A percentile compares a stretch with the other conserved stretches of the same genome.
Conservation (phyloP, 2,888 invertebrate genomes). For the Plemyria rubiginata region DNA sequence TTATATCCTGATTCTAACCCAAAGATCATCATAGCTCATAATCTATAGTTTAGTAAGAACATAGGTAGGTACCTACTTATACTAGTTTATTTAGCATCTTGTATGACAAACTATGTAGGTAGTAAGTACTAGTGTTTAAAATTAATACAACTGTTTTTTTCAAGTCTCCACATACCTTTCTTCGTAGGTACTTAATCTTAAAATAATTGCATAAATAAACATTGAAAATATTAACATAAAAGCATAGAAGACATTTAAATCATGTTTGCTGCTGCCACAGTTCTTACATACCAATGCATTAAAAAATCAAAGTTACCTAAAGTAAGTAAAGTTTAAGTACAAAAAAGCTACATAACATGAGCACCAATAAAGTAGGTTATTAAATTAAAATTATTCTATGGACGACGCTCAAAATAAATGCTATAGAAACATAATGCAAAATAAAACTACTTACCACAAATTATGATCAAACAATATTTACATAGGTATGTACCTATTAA, state of each 20-base stretch:
- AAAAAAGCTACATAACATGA: slow-evolving; percentile 15
- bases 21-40: slow-evolving; percentile 9
- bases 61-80: background rate
- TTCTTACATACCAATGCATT: background rate
- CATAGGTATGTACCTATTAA: background rate
- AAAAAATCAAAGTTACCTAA: background rate
- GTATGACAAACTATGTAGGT: background rate
- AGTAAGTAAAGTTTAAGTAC: slow-evolving; percentile 1
- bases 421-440: slow-evolving; percentile 19
- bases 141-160: background rate
- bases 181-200: background rate
- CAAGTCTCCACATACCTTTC: background rate
- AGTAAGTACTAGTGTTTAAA: background rate
- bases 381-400: slow-evolving; percentile 5
- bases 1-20: slow-evolving; percentile 49
- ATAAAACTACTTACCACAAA: slow-evolving; percentile 37
- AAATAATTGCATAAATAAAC: background rate
- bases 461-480: slow-evolving; percentile 34
- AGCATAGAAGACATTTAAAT: background rate
- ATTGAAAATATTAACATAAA: background rate
- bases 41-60: background rate
- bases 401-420: slow-evolving; percentile 5
- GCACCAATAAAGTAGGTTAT: slow-evolving; percentile 30
- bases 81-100: background rate
- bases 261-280: background rate